Evolutionary conservation across 1,140 invertebrate species (phyloP).

Genomic region (Caenorhabditis briggsae): DNA sequence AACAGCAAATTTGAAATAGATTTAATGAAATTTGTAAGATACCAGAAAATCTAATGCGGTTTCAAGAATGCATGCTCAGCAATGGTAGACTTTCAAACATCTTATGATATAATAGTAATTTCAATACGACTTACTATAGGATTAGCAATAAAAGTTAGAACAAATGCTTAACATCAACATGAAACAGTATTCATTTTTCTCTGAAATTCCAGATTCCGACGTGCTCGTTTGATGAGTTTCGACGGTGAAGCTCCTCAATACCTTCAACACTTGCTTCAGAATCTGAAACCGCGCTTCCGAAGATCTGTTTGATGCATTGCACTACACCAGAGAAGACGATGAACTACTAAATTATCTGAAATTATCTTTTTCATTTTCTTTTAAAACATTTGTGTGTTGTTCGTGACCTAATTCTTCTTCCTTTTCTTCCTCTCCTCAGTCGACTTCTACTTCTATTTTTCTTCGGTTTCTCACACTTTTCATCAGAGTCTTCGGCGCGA

Average conservation of each 20-base stretch:
- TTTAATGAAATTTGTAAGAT: too few relatives aligned
- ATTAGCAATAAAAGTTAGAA: too few relatives aligned
- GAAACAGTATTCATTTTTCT: not conserved
- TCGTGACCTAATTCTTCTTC: constrained; percentile 1
- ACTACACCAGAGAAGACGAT: not conserved
- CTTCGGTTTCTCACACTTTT: constrained; percentile 30
- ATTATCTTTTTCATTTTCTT: not conserved
- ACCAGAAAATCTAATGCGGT: too few relatives aligned
- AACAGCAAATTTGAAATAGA: too few relatives aligned
- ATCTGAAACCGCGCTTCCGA: constrained; percentile 41
- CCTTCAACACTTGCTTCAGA: constrained; percentile 44
- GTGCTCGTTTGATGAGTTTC: constrained; percentile 37
- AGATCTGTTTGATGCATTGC: not conserved
- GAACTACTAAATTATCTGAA: not conserved
- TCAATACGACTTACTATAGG: too few relatives aligned
- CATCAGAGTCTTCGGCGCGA: constrained; percentile 50
- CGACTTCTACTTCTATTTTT: constrained; percentile 20
- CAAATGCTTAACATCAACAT: too few relatives aligned
- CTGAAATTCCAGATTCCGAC: constrained; percentile 38
- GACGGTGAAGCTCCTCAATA: constrained; percentile 38
- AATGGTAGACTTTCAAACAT: too few relatives aligned
- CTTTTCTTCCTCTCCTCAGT: not conserved
- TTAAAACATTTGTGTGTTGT: constrained; percentile 22
- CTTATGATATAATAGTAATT: too few relatives aligned
- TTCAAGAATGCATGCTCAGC: too few relatives aligned